Evolutionary conservation across 2,888 invertebrate species (phyloP).

Genomic region (Molanna angustata): DNA sequence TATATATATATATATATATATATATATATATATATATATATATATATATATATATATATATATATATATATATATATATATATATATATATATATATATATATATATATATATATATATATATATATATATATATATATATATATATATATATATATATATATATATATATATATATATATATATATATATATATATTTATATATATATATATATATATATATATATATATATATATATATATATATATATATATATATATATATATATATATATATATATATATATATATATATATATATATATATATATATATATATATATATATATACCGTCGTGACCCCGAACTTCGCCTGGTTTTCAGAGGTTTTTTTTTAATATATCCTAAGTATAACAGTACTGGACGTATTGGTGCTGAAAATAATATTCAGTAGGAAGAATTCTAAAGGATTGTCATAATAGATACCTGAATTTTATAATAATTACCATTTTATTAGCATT

Average conservation of each 20-base stretch:
- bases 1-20: not conserved
- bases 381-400: too few relatives aligned
- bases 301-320: conserved; percentile 7
- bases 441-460: too few relatives aligned
- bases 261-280: conserved; percentile 7
- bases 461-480: too few relatives aligned
- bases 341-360: too few relatives aligned
- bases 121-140: conserved; percentile 7
- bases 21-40: conserved; percentile 6
- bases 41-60: conserved; percentile 7
- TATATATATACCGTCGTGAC: not conserved
- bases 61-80: conserved; percentile 7
- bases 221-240: conserved; percentile 7
- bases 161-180: conserved; percentile 7
- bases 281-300: conserved; percentile 7
- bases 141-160: conserved; percentile 7
- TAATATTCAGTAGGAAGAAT: too few relatives aligned
- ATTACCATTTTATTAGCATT: too few relatives aligned
- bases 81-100: conserved; percentile 7
- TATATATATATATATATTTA: conserved; percentile 6
- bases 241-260: conserved; percentile 7
- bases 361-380: too few relatives aligned
- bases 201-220: conserved; percentile 7
- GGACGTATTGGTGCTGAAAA: too few relatives aligned
- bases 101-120: conserved; percentile 7